A percentile compares a stretch with the other conserved stretches of the same genome.
These are phyloP conservation scores for Tragelaphus strepsiceros DNA, from an alignment of 2,113 vertebrate genomes.

Conservation along the genomic window DNA sequence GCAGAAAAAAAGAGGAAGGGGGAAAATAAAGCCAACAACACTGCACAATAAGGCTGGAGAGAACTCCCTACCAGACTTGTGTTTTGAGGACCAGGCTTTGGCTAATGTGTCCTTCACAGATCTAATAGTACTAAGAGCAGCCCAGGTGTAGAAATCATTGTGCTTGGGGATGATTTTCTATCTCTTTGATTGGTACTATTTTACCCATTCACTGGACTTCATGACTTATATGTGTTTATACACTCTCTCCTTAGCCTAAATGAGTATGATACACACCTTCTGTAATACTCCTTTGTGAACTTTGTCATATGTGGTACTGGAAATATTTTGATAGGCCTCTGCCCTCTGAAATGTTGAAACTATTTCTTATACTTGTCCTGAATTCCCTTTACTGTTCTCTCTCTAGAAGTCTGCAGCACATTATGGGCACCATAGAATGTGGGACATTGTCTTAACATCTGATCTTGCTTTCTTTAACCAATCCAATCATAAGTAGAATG, in stretches of 20 bases:
- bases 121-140: not conserved
- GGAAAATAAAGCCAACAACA: constrained; percentile 47
- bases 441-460: not conserved
- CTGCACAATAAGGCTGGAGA: constrained; percentile 8
- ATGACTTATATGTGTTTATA: not conserved
- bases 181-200: not conserved
- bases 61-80: not conserved
- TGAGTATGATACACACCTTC: not conserved
- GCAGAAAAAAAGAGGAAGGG: constrained; percentile 29
- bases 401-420: not conserved
- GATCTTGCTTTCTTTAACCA: not conserved
- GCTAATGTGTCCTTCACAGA: not conserved
- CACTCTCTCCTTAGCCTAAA: not conserved
- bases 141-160: not conserved
- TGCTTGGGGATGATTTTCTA: not conserved
- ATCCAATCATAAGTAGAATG: not conserved
- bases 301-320: not conserved
- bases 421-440: not conserved
- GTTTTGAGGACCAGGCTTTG: not conserved
- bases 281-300: not conserved
- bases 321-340: not conserved
- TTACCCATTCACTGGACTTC: not conserved
- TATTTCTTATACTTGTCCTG: not conserved
- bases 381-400: not conserved
- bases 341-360: not conserved